Evolutionary conservation across 2,888 invertebrate genomes (phyloP).

Genomic region (Epirrhoe tristata): DNA sequence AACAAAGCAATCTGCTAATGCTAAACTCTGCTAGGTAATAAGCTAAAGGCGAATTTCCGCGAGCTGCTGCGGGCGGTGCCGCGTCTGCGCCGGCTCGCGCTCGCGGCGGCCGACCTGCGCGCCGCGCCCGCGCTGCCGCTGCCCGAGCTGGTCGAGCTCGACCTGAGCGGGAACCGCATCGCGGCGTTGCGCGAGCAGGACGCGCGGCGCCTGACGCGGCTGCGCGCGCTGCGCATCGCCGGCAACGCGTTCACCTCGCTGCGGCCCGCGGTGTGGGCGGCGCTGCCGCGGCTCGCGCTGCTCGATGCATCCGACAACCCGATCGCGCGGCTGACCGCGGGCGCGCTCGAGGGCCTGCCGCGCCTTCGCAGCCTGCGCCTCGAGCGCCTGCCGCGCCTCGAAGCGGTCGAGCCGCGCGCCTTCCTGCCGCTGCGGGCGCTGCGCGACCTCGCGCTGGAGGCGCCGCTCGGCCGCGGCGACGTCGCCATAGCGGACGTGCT

Average conservation of each 20-base stretch:
- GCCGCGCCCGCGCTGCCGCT: conserved; percentile 89
- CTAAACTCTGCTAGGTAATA: conserved; percentile 87
- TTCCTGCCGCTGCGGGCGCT: conserved; percentile 87
- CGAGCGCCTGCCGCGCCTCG: conserved; percentile 87
- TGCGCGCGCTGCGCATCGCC: conserved; percentile 89
- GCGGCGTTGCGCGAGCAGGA: conserved; percentile 87
- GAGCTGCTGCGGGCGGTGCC: conserved; percentile 93
- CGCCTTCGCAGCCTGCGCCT: conserved; percentile 89
- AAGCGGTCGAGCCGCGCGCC: conserved; percentile 89
- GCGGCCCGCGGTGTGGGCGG: conserved; percentile 88
- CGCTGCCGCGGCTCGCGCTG: conserved; percentile 78
- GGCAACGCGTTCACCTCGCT: conserved; percentile 89
- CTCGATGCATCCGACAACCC: conserved; percentile 93
- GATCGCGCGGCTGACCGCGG: conserved; percentile 87
- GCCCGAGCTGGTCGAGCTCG: conserved; percentile 87
- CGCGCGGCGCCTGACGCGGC: conserved; percentile 86
- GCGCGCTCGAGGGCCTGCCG: conserved; percentile 87
- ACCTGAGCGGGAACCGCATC: conserved; percentile 90
- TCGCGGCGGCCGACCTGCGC: conserved; percentile 89
- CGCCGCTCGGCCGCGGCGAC: conserved; percentile 84
- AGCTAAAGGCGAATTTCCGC: conserved; percentile 91
- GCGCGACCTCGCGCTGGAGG: conserved; percentile 87
- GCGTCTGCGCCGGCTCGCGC: conserved; percentile 87
- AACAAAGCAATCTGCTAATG: no score
- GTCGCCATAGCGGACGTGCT: conserved; percentile 52